Base-by-base conservation (phyloP, 1,140 invertebrate species). In the Argopecten irradians region DNA sequence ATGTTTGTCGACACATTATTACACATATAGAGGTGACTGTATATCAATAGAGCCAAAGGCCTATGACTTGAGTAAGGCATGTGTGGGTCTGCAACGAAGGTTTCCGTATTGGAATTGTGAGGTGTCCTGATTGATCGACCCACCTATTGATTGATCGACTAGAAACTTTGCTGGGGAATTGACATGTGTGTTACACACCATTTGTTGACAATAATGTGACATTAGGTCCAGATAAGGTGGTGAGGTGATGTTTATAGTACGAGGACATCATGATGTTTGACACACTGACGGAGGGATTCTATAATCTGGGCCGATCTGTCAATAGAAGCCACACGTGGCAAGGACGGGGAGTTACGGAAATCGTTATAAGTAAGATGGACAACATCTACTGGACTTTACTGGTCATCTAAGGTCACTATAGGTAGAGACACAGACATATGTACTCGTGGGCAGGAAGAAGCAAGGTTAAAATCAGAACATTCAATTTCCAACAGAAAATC, bases 281-380 rank as follows among this genome's bases (percentile, higher is more conserved):
- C 55, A 71, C n/a, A 71, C 55, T n/a, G 55, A 28, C n/a, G 55
- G 13, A n/a, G 55, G 55, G 11, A 28, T n/a, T 71, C 19, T n/a
- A n/a, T 71, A 28, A 71, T 71, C 55, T 5, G 22, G 55, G 22
- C n/a, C 28, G 22, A 71, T 71, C 22, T n/a, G 22, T 71, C 55
- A 71, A 16, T 3, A 0, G 55, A 71, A 71, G n/a, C 55, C 55
- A 28, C 28, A 55, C 55, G 22, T 16, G 55, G 55, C 55, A 71
- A 71, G 55, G 55, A 71, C 55, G 55, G 55, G 55, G 55, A 71
- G 55, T 71, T 71, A 71, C 19, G n/a, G 55, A 71, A 71, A n/a
- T 71, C 55, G 55, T 28, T 71, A 28, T 71, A 71, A 71, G 55
- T 71, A 71, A 28, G 55, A 71, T 71, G 55, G n/a, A 71, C 55